phyloP scores from a whole-genome alignment of 2,797 vertebrate genomes.

The Thripadectes ignobilis region DNA sequence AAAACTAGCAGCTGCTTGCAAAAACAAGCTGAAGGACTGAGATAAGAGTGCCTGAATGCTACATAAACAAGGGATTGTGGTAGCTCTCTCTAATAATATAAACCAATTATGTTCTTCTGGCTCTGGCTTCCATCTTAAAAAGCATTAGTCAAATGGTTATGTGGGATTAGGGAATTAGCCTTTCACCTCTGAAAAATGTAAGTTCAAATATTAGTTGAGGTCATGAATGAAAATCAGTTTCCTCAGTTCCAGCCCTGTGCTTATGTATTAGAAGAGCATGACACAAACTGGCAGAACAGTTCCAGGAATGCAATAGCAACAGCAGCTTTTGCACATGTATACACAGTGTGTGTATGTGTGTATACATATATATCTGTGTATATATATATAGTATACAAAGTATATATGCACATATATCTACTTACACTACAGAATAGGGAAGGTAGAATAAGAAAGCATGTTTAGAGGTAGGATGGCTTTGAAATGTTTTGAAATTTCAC shows the following conservation, averaged over 20 bases:
- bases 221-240: conserved; percentile 16
- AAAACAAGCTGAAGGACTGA: conserved; percentile 49
- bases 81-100: conserved; percentile 7
- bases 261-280: not conserved
- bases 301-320: not conserved
- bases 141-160: conserved; percentile 18
- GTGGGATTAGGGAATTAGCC: conserved; percentile 13
- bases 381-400: not conserved
- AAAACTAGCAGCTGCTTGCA: conserved; percentile 2
- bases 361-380: accelerated
- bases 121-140: conserved; percentile 25
- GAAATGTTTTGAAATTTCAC: not conserved
- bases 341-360: accelerated
- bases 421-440: not conserved
- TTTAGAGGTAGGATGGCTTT: not conserved
- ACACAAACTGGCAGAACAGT: not conserved
- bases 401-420: not conserved
- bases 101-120: conserved; percentile 41
- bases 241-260: not conserved
- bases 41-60: conserved; percentile 49
- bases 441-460: not conserved
- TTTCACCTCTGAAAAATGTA: conserved; percentile 29
- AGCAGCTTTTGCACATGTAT: not conserved
- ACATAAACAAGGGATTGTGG: not conserved
- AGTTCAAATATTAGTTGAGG: not conserved